These are phyloP conservation scores for Drosophila ohnishii DNA, from an alignment of 1,140 invertebrate species.

Conservation along the genomic window DNA sequence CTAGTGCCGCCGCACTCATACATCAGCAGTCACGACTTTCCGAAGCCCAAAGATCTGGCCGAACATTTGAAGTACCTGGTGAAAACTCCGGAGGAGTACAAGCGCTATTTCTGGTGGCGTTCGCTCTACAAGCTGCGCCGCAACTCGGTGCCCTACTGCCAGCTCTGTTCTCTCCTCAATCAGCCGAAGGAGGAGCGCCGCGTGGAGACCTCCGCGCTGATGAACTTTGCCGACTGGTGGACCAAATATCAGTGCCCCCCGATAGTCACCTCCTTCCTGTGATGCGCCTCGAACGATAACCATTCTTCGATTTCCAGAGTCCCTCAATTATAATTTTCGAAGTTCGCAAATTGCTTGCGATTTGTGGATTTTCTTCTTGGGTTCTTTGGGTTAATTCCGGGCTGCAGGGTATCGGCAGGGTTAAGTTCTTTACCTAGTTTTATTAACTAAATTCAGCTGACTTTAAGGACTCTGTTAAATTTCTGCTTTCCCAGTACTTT, in stretches of 20 bases:
- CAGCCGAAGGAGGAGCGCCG: not conserved
- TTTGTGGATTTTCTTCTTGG: constrained; percentile 4
- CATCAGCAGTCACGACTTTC: constrained; percentile 38
- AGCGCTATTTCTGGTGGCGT: constrained; percentile 56
- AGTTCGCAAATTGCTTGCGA: constrained; percentile 47
- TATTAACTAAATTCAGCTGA: not conserved
- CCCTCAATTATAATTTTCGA: constrained; percentile 55
- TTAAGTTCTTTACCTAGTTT: not conserved
- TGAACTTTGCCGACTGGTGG: constrained; percentile 54
- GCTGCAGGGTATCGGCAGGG: too few species aligned
- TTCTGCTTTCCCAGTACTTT: not conserved
- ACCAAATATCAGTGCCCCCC: constrained; percentile 42
- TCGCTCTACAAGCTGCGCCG: constrained; percentile 41
- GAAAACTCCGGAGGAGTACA: constrained; percentile 8
- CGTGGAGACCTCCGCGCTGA: not conserved
- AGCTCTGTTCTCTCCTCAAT: constrained; percentile 30
- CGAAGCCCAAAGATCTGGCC: constrained; percentile 17
- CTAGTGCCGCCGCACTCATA: constrained; percentile 40
- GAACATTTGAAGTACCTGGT: constrained; percentile 16
- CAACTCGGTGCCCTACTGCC: constrained; percentile 32
- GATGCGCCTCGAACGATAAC: not conserved
- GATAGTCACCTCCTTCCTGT: not conserved
- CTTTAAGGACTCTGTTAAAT: too few species aligned
- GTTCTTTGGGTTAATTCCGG: not conserved
- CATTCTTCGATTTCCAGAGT: not conserved